These are phyloP conservation scores for Hypomecis punctinalis DNA, from an alignment of 2,888 invertebrate species.

Conservation along the genomic window DNA sequence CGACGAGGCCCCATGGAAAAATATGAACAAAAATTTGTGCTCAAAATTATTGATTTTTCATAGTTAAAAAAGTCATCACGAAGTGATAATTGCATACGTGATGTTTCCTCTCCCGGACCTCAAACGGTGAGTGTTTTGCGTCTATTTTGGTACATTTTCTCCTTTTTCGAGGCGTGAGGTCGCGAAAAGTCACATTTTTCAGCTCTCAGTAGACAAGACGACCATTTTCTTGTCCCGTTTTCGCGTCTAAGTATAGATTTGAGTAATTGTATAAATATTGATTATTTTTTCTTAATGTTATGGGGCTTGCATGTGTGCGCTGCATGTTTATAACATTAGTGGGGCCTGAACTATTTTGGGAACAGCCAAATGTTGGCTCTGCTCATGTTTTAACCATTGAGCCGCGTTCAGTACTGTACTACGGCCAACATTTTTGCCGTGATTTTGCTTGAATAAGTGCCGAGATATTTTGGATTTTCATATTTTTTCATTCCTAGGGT, in stretches of 20 bases:
- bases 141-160: constrained; percentile 71
- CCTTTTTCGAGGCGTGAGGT: constrained; percentile 57
- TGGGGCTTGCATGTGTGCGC: constrained; percentile 65
- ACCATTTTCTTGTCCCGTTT: constrained; percentile 63
- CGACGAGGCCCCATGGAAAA: constrained; percentile 73
- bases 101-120: constrained; percentile 61
- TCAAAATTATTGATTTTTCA: constrained; percentile 84
- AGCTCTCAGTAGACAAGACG: constrained; percentile 63
- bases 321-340: constrained; percentile 80
- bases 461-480: constrained; percentile 27
- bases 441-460: constrained; percentile 33
- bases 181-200: constrained; percentile 79
- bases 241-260: constrained; percentile 47
- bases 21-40: constrained; percentile 79
- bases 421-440: constrained; percentile 40
- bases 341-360: constrained; percentile 83
- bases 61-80: constrained; percentile 74
- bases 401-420: constrained; percentile 50
- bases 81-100: constrained; percentile 73
- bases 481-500: constrained; percentile 2
- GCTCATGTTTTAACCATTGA: constrained; percentile 66
- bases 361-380: constrained; percentile 77
- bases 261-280: constrained; percentile 73
- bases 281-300: constrained; percentile 65
- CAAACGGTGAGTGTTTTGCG: constrained; percentile 63